Evolutionary conservation across 1,140 invertebrate species (phyloP), one percentile per base, ranked within the genome.

Genomic region (Calephelis virginiensis): DNA sequence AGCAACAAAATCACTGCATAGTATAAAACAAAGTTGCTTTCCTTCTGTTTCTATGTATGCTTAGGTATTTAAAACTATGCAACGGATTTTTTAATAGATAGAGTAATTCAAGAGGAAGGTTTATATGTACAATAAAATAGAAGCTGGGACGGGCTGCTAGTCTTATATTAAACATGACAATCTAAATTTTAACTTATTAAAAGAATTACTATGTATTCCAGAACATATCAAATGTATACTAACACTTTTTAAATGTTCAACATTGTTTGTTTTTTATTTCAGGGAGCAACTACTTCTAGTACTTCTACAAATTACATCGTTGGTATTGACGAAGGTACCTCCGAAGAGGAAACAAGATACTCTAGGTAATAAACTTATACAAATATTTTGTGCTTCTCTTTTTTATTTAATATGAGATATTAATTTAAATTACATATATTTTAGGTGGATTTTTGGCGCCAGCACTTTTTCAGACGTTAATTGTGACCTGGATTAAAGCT

Each of bases 401-500:
- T 60, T 67, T 50, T 43, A 28, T 28, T 11, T 3, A 67, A 50
- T 12, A 63, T 8, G 63, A 68, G 46, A 17, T 69, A 61, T 53
- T 40, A 43, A 40, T 63, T 12, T 60, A 14, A 14, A 50, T 50
- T 61, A 59, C 49, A 46, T 70, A 64, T 37, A 61, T 83, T 76
- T 8, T 81, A 84, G 93, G 93, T 61, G 92, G 92, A 10, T 92
- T 92, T 63, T 91, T 99, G 59, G 97, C 98, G 17, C 96, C 97
- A 40, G 97, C 97, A 3, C 95, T 99, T 72, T 99, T 97, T 80
- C 95, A 99, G 93, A 99, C 98, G 1, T 86, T 99, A 12, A 98
- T 99, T 72, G 98, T 99, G 49, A 99, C 98, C 0, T 99, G 98
- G 98, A 99, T 99, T 71, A 98, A 98, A 83, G 98, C 98, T 0